These are phyloP conservation scores for Podarcis cretensis DNA, from an alignment of 2,113 vertebrate species.

Conservation along the genomic window DNA sequence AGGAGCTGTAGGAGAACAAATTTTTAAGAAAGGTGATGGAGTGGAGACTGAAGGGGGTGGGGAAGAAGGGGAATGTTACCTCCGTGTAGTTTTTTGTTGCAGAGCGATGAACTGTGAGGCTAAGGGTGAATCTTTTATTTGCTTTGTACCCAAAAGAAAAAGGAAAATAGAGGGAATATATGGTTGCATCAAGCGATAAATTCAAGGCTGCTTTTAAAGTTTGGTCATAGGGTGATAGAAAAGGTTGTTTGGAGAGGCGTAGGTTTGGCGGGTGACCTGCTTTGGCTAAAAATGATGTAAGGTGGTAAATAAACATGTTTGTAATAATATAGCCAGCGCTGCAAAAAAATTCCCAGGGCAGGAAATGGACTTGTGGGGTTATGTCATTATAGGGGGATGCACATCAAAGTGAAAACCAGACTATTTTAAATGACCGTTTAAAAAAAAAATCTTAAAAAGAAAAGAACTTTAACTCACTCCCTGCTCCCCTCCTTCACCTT, in stretches of 20 bases:
- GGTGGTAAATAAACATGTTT: slow-evolving; percentile 73
- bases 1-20: background rate
- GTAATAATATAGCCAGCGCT: slow-evolving; percentile 62
- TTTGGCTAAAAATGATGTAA: slow-evolving; percentile 67
- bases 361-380: slow-evolving; percentile 63
- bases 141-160: slow-evolving; percentile 10
- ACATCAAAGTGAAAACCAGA: slow-evolving; percentile 43
- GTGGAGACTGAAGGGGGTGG: background rate
- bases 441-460: background rate
- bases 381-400: slow-evolving; percentile 62
- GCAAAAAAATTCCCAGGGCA: slow-evolving; percentile 63
- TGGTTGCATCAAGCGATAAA: slow-evolving; percentile 50
- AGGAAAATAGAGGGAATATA: slow-evolving; percentile 1
- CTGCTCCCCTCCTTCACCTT: slow-evolving; percentile 51
- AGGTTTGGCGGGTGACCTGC: background rate
- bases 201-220: slow-evolving; percentile 57
- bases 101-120: slow-evolving; percentile 40
- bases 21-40: slow-evolving; percentile 7
- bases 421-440: slow-evolving; percentile 60
- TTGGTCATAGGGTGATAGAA: slow-evolving; percentile 48
- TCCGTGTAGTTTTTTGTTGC: slow-evolving; percentile 49
- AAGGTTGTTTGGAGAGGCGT: slow-evolving; percentile 15
- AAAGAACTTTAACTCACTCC: slow-evolving; percentile 25
- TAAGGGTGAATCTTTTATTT: slow-evolving; percentile 55
- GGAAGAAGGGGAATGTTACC: slow-evolving; percentile 19